Base-by-base conservation (phyloP, 2,113 vertebrate species). In the Ornithorhynchus anatinus region DNA sequence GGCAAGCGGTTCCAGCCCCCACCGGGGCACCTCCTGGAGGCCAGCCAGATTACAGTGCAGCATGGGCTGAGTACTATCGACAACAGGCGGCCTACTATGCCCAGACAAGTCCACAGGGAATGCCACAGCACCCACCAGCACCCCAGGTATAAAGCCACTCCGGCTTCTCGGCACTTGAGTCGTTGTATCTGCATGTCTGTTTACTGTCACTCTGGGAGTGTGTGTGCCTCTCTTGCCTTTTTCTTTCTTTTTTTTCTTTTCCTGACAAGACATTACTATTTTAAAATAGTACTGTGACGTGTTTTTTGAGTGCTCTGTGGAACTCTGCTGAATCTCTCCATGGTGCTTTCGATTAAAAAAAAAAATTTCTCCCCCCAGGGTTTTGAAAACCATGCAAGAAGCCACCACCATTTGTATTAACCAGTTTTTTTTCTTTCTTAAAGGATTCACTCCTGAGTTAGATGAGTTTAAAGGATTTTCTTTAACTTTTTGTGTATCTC, bases 401-500 rank as follows among this genome's bases (percentile, higher is more conserved):
- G 71, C 92, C 89, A 87, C 89, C 93, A 89, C 70, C 91, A 81
- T 91, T 89, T 94, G 85, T 90, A 90, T 89, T 97, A 97, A 96
- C 94, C 89, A 70, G 79, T 74, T 81, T 93, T 95, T 81, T 93
- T 95, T 95, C 91, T 92, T 96, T 96, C 92, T 90, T 87, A 92
- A 95, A 97, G 97, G 95, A 90, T 85, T 95, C 94, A 92, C 89
- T 94, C 94, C 94, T 94, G 91, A 93, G 92, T 91, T 94, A 92
- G 89, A 93, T 92, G 84, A 29, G 86, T 93, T 91, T 93, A 91
- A 94, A 92, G 93, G 92, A 94, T 95, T 95, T 95, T 96, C 94
- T 95, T 98, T 99, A 99, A 98, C 96, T 93, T 96, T 96, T 96
- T 96, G 95, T 95, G 94, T 99, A 98, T 99, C 91, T 98, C 95